These are phyloP conservation scores for Strigamia maritima DNA, from an alignment of 2,888 invertebrate species.

Conservation along the genomic window DNA sequence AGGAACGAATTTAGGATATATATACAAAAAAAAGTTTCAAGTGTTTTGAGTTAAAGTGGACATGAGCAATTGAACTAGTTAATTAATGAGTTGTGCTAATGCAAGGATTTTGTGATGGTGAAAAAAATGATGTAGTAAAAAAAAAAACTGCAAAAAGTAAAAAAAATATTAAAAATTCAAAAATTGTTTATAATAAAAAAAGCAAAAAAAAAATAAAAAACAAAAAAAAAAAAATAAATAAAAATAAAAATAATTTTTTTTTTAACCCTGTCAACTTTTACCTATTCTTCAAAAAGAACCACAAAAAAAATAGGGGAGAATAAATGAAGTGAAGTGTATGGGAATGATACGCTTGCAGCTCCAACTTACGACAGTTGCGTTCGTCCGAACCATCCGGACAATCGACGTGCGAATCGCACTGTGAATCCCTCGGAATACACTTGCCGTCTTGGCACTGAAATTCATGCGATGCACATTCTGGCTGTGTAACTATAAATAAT, in stretches of 20 bases:
- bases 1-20: background rate
- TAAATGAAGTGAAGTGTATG: slow-evolving; percentile 16
- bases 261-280: slow-evolving; percentile 2
- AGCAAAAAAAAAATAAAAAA: background rate
- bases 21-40: background rate
- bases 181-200: background rate
- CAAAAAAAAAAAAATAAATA: background rate
- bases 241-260: background rate
- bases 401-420: slow-evolving; percentile 50
- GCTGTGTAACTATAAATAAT: background rate
- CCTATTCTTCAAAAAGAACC: background rate
- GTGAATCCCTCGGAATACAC: slow-evolving; percentile 49
- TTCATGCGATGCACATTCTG: slow-evolving; percentile 41
- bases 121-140: background rate
- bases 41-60: slow-evolving; percentile 10
- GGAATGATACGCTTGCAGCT: background rate
- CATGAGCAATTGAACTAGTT: slow-evolving; percentile 15
- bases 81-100: slow-evolving; percentile 17
- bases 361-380: slow-evolving; percentile 52
- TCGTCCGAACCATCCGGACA: slow-evolving; percentile 55
- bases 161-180: background rate
- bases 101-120: slow-evolving; percentile 2
- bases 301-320: background rate
- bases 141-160: slow-evolving; percentile 26
- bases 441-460: slow-evolving; percentile 45